phyloP scores from a whole-genome alignment of 2,797 vertebrate genomes.

The Stomatorhinus walkeri region DNA sequence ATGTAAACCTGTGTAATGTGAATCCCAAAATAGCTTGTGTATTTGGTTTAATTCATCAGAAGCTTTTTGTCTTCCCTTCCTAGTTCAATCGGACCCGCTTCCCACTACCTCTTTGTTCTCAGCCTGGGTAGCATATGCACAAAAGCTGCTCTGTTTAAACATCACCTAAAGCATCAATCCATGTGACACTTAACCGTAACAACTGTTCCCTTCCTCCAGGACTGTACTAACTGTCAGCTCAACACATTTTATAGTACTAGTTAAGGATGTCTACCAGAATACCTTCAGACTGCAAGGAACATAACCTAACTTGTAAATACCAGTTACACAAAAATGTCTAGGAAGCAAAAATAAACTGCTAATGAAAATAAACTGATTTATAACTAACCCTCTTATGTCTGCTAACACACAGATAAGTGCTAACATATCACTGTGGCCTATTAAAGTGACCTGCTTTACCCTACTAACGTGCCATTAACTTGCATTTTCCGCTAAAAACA shows the following conservation, averaged over 20 bases:
- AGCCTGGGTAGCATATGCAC: not conserved
- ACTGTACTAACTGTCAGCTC: conserved; percentile 46
- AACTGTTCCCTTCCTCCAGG: conserved; percentile 45
- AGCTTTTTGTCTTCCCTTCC: not conserved
- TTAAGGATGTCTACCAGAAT: not conserved
- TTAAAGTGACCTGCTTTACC: not conserved
- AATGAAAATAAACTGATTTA: not conserved
- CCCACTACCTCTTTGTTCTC: not conserved
- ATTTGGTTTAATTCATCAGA: not conserved
- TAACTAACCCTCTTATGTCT: not conserved
- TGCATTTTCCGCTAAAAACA: not conserved
- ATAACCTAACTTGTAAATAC: not conserved
- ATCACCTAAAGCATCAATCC: conserved; percentile 46
- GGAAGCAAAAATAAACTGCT: not conserved
- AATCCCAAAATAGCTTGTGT: not conserved
- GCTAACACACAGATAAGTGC: not conserved
- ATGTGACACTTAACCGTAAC: conserved; percentile 48
- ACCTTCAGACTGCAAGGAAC: not conserved
- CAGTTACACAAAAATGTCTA: not conserved
- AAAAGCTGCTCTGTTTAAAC: not conserved
- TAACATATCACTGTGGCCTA: not conserved
- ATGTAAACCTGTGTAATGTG: not conserved
- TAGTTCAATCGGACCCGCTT: not conserved
- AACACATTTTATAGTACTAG: conserved; percentile 46
- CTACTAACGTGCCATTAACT: not conserved